These are phyloP conservation scores for Gnathonemus echidnorhynchus DNA, from an alignment of 2,113 vertebrate genomes.

Conservation along the genomic window DNA sequence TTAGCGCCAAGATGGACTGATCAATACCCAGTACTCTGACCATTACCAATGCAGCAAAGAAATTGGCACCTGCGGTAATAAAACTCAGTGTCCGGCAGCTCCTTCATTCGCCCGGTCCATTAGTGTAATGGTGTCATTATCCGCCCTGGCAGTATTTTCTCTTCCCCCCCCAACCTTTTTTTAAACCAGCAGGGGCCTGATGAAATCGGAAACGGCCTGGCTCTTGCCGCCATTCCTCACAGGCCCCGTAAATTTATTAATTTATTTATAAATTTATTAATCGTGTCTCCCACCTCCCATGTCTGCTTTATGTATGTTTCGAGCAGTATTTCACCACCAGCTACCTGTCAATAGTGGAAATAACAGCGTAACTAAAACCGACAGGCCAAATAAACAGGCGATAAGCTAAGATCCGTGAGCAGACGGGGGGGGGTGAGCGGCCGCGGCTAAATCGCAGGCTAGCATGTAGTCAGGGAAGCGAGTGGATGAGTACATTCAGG, in stretches of 20 bases:
- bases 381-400: slow-evolving; percentile 45
- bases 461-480: background rate
- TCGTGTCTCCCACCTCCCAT: slow-evolving; percentile 51
- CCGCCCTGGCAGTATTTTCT: slow-evolving; percentile 80
- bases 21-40: slow-evolving; percentile 86
- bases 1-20: slow-evolving; percentile 96
- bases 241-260: slow-evolving; percentile 30
- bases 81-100: slow-evolving; percentile 85
- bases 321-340: slow-evolving; percentile 78
- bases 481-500: background rate
- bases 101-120: slow-evolving; percentile 96
- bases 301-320: slow-evolving; percentile 66
- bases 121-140: slow-evolving; percentile 97
- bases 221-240: slow-evolving; percentile 52
- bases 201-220: slow-evolving; percentile 66
- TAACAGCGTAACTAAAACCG: slow-evolving; percentile 52
- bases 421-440: background rate
- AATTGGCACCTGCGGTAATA: slow-evolving; percentile 94
- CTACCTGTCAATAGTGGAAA: slow-evolving; percentile 76
- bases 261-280: slow-evolving; percentile 56
- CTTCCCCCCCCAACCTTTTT: slow-evolving; percentile 3
- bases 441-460: background rate
- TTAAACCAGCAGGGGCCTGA: slow-evolving; percentile 67
- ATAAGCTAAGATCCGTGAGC: slow-evolving; percentile 23
- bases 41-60: slow-evolving; percentile 91